Evolutionary conservation across 2,888 invertebrate species (phyloP), one percentile per base, ranked within the genome.

Genomic region (Tiliacea citrago): DNA sequence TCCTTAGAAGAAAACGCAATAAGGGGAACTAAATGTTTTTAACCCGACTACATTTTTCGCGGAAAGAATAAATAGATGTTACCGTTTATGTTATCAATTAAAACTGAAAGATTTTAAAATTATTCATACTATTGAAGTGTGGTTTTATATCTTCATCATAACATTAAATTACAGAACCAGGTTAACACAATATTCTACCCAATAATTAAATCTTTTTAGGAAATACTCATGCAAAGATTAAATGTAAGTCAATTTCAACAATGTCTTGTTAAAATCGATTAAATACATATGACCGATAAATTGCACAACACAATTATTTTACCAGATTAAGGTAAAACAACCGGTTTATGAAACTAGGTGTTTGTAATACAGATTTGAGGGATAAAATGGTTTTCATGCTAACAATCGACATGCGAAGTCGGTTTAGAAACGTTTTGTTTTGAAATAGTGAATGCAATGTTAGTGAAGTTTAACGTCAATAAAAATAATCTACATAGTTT

Each of bases 271-370:
- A 21, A 68, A 81, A 75, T 79, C 58, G 65, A 67, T 68, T 71
- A 47, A 47, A 71, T 16, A 70, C 73, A 68, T 81, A 67, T 51
- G 67, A 70, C 60, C 65, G 24, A 70, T 74, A 73, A 73, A 77
- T 84, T 78, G 45, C 63, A 75, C 55, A 80, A 66, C 73, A 66
- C 75, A 75, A 83, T 75, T 75, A 71, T 73, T 77, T 73, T 73
- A 70, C 53, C 24, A 84, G 67, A 68, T 81, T 77, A 62, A 73
- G 51, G 65, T 60, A 68, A 84, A 68, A 65, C 55, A 81, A 77
- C 70, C 66, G 62, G 75, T 71, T 78, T 57, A 49, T 39, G 72
- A 78, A 73, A 82, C 68, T 49, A 63, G 69, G 67, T 58, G 71
- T 69, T 69, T 66, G 73, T 62, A 80, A 73, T 57, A 57, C 55